Evolutionary conservation across 1,140 invertebrate genomes (phyloP).

Genomic region (Brachionus sp.): DNA sequence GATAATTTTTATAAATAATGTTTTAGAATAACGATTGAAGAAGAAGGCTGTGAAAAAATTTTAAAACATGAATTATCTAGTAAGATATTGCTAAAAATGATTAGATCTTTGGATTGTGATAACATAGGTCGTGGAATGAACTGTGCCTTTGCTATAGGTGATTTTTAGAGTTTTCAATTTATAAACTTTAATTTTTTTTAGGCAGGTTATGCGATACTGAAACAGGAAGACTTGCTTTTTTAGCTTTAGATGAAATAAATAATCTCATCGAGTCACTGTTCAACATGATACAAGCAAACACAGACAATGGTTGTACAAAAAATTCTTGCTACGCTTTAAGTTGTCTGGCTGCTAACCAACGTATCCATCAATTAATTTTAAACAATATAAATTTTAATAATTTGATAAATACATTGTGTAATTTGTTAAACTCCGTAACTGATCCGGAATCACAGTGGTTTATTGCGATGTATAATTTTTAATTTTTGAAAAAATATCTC

Average conservation of each 20-base stretch:
- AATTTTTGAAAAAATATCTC: neutral
- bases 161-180: neutral
- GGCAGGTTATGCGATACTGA: slow-evolving; percentile 21
- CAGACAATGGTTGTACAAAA: slow-evolving; percentile 56
- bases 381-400: neutral
- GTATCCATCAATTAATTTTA: slow-evolving; percentile 50
- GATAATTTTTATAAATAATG: no score
- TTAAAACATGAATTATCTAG: slow-evolving; percentile 51
- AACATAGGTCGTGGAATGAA: slow-evolving; percentile 60
- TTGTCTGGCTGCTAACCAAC: slow-evolving; percentile 55
- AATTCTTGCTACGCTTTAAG: slow-evolving; percentile 60
- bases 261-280: slow-evolving; percentile 48
- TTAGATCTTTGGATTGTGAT: slow-evolving; percentile 55
- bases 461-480: slow-evolving; percentile 55
- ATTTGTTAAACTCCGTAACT: slow-evolving; percentile 47
- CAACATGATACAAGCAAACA: slow-evolving; percentile 54
- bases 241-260: neutral
- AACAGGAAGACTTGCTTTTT: neutral
- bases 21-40: slow-evolving; percentile 54
- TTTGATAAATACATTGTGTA: slow-evolving; percentile 5
- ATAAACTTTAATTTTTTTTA: neutral
- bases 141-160: slow-evolving; percentile 59
- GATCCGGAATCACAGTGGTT: slow-evolving; percentile 59
- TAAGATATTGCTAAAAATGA: slow-evolving; percentile 52
- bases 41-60: slow-evolving; percentile 54